phyloP scores from a whole-genome alignment of 2,888 invertebrate genomes.

The Artemia sinica region DNA sequence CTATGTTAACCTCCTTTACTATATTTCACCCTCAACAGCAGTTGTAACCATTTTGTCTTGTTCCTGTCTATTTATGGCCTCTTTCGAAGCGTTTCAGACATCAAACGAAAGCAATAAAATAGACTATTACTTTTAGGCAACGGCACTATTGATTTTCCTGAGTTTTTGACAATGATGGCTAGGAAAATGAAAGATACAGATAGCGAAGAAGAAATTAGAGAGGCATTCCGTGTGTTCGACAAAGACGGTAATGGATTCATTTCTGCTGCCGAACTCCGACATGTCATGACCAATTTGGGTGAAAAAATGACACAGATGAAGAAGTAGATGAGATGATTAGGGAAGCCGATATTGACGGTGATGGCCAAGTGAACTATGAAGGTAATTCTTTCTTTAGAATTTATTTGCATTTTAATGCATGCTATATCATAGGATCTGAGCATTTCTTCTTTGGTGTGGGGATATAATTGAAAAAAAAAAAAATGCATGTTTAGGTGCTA shows the following conservation, averaged over 20 bases:
- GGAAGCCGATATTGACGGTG: slow-evolving; percentile 96
- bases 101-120: no score
- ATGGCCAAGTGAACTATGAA: slow-evolving; percentile 97
- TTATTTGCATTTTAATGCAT: no score
- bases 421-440: no score
- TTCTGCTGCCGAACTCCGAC: slow-evolving; percentile 90
- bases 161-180: slow-evolving; percentile 99
- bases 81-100: no score
- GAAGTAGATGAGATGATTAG: slow-evolving; percentile 99
- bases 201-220: slow-evolving; percentile 96
- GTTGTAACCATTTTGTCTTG: no score
- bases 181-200: slow-evolving; percentile 99
- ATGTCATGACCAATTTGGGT: slow-evolving; percentile 99
- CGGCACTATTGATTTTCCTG: slow-evolving; percentile 99
- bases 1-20: no score
- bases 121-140: slow-evolving; percentile 48
- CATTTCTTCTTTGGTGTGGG: no score
- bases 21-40: no score
- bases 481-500: no score
- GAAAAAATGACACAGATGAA: slow-evolving; percentile 97
- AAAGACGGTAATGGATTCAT: slow-evolving; percentile 99
- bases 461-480: no score
- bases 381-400: slow-evolving; percentile 38
- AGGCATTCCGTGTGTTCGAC: slow-evolving; percentile 97
- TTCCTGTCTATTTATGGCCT: no score